Conservation (phyloP, 2,113 vertebrate species). For the Tringa solitaria region DNA sequence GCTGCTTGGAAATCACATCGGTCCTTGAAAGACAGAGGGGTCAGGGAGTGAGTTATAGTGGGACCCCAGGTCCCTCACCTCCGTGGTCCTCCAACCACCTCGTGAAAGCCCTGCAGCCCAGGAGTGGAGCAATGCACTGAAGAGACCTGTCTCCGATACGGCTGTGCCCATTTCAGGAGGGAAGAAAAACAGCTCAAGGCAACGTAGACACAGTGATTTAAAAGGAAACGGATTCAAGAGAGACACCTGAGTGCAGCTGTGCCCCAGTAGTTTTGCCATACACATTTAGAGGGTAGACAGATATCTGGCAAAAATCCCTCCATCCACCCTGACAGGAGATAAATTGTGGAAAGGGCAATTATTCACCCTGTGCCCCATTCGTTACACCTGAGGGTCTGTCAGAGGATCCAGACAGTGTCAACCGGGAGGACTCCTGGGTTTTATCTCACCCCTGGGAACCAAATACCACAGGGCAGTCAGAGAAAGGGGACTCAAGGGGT, state of each 20-base stretch:
- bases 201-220: background rate
- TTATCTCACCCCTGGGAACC: background rate
- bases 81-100: background rate
- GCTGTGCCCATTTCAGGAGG: background rate
- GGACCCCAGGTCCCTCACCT: background rate
- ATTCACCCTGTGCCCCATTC: background rate
- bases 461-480: background rate
- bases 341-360: background rate
- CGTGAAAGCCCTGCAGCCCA: background rate
- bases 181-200: background rate
- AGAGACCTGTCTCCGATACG: rapidly evolving
- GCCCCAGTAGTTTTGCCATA: background rate
- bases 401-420: background rate
- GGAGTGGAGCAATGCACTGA: background rate
- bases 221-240: conserved; percentile 17
- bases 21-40: background rate
- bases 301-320: background rate
- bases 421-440: background rate
- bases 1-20: background rate
- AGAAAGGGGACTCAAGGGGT: background rate
- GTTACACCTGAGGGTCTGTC: background rate
- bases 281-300: background rate
- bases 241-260: background rate
- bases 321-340: background rate
- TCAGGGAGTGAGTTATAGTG: background rate